phyloP scores from a whole-genome alignment of 2,113 vertebrate species.

The Phyllostomus discolor region DNA sequence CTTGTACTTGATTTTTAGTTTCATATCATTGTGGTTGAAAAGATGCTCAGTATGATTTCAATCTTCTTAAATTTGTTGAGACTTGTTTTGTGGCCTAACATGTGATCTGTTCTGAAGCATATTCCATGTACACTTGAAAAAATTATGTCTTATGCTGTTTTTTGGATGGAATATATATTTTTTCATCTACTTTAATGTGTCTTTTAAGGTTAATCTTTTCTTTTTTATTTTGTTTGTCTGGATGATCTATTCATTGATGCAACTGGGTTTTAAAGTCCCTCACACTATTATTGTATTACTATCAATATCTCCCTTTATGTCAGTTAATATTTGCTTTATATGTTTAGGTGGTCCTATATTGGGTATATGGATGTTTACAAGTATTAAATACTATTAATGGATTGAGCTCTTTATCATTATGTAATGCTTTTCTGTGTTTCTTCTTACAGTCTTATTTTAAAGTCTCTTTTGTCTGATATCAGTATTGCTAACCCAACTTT shows the following conservation, averaged over 20 bases:
- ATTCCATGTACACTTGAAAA: neutral
- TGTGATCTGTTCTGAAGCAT: neutral
- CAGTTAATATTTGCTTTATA: neutral
- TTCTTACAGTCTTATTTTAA: neutral
- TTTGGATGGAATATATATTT: neutral
- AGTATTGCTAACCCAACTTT: neutral
- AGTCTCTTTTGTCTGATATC: neutral
- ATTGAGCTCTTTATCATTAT: neutral
- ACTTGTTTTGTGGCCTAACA: neutral
- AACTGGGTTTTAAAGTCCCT: neutral
- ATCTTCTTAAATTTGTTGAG: neutral
- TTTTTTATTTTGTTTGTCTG: neutral
- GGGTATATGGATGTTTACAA: neutral
- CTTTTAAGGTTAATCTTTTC: neutral
- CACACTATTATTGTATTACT: neutral
- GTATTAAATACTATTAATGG: neutral
- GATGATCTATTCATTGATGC: neutral
- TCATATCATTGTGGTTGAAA: neutral
- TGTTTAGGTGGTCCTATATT: neutral
- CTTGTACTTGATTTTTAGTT: neutral
- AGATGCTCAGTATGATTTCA: neutral
- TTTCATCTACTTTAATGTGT: neutral
- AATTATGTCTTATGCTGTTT: neutral
- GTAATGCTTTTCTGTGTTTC: neutral
- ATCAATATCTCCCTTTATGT: neutral